Conservation (phyloP, 2,113 vertebrate species). For the Platanista minor region DNA sequence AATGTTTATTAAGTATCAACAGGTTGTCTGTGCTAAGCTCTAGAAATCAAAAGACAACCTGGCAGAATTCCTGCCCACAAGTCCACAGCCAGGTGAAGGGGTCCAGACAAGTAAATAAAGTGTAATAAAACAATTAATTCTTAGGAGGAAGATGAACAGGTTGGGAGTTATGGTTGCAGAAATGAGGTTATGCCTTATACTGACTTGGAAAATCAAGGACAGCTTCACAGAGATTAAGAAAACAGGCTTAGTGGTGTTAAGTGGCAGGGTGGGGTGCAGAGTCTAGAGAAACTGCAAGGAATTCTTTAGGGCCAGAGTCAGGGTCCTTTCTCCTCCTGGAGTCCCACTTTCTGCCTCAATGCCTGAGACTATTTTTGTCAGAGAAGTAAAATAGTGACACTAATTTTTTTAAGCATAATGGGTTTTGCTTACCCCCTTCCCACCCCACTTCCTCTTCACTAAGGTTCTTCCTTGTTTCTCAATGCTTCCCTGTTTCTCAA, state of each 20-base stretch:
- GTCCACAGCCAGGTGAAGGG: background rate
- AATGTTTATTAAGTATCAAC: background rate
- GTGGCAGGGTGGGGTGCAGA: background rate
- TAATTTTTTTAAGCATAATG: background rate
- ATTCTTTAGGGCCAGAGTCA: background rate
- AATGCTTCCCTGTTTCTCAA: background rate
- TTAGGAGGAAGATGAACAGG: background rate
- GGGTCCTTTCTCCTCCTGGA: background rate
- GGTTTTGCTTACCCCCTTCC: background rate
- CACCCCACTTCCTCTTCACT: background rate
- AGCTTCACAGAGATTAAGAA: background rate
- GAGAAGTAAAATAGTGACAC: background rate
- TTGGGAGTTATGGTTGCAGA: background rate
- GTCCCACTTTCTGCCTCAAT: background rate
- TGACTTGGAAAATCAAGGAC: background rate
- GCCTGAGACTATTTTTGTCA: background rate
- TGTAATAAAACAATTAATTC: background rate
- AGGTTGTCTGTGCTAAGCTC: background rate
- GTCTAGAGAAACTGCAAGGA: background rate
- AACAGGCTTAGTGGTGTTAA: background rate
- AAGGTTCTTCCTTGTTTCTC: constrained; percentile 8
- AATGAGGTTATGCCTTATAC: background rate
- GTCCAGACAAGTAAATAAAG: background rate
- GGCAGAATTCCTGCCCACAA: background rate
- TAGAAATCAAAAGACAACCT: constrained; percentile 3